Evolutionary conservation across 2,113 vertebrate genomes (phyloP).

Genomic region (Eonycteris spelaea): DNA sequence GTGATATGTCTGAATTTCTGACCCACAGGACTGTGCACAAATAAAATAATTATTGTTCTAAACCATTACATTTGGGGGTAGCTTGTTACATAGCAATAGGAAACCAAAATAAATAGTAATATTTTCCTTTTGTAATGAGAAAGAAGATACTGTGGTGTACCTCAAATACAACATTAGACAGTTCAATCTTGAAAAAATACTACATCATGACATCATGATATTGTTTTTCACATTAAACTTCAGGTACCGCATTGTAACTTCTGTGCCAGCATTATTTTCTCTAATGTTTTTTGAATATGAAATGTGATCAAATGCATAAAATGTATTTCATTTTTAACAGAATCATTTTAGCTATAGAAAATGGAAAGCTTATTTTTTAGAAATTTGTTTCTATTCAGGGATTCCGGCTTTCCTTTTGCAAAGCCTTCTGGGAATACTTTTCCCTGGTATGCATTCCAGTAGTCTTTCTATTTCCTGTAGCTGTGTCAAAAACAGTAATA

Average conservation of each 20-base stretch:
- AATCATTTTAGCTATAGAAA: slow-evolving; percentile 68
- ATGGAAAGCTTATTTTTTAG: slow-evolving; percentile 73
- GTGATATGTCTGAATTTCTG: not conserved
- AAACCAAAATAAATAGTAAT: not conserved
- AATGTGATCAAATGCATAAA: slow-evolving; percentile 64
- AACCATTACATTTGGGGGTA: not conserved
- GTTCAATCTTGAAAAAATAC: not conserved
- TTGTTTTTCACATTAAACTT: slow-evolving; percentile 49
- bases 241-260: slow-evolving; percentile 27
- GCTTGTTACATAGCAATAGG: not conserved
- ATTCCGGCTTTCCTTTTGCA: slow-evolving; percentile 82
- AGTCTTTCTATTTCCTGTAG: slow-evolving; percentile 85
- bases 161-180: not conserved
- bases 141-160: not conserved
- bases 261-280: slow-evolving; percentile 7
- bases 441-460: slow-evolving; percentile 83
- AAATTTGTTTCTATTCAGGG: slow-evolving; percentile 84
- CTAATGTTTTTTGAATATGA: slow-evolving; percentile 31
- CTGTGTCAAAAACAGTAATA: slow-evolving; percentile 82
- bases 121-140: not conserved
- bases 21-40: not conserved
- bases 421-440: slow-evolving; percentile 83
- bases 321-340: slow-evolving; percentile 69
- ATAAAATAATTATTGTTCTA: not conserved
- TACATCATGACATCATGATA: not conserved